Evolutionary conservation across 2,888 invertebrate species (phyloP).

Genomic region (Caenorhabditis sp.): DNA sequence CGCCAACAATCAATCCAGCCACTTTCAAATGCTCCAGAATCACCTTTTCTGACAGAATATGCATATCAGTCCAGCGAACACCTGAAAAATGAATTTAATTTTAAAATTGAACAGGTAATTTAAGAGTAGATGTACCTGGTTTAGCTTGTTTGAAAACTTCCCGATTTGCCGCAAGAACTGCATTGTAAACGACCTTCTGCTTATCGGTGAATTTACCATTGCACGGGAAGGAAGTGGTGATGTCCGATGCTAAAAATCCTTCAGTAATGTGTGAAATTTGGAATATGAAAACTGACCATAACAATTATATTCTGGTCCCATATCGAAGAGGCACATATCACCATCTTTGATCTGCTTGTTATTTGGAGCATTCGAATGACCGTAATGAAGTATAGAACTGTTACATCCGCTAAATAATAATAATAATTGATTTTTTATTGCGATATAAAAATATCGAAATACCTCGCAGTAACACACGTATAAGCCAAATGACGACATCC

Average conservation of each 20-base stretch:
- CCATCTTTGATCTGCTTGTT: conserved; percentile 81
- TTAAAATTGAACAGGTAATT: too few relatives aligned
- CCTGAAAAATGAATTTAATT: too few relatives aligned
- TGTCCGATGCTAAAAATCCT: conserved; percentile 90
- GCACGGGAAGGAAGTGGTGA: conserved; percentile 93
- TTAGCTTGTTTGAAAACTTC: conserved; percentile 85
- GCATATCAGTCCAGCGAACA: conserved; percentile 92
- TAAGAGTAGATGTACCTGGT: conserved; percentile 80
- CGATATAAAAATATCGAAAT: conserved; percentile 29
- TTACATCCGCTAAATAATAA: conserved; percentile 81
- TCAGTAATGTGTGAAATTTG: too few relatives aligned
- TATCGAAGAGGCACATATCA: conserved; percentile 93
- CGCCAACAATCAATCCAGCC: conserved; percentile 80
- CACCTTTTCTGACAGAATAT: conserved; percentile 80
- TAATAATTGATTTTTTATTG: background rate
- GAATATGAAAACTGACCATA: conserved; percentile 76
- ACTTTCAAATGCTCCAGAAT: conserved; percentile 80
- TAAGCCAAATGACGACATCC: conserved; percentile 88
- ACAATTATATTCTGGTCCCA: conserved; percentile 93
- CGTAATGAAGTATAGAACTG: conserved; percentile 90
- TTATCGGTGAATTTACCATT: conserved; percentile 91
- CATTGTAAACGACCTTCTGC: conserved; percentile 86
- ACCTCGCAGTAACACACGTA: conserved; percentile 90
- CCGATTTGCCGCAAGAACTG: conserved; percentile 84
- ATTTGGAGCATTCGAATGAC: conserved; percentile 96